Base-by-base conservation (phyloP, 2,113 vertebrate genomes). In the Pica pica region DNA sequence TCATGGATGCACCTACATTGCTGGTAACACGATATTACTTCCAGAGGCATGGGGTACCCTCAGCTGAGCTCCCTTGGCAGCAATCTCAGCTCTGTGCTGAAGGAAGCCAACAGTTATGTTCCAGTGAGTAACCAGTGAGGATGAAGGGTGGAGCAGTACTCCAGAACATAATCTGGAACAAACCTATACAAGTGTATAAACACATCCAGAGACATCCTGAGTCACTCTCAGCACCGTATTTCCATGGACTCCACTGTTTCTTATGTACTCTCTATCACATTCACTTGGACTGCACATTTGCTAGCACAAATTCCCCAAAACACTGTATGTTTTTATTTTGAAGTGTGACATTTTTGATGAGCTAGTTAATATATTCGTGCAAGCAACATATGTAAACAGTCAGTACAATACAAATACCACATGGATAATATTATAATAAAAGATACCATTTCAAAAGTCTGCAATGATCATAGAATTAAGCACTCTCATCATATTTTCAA, bases 401-500 rank as follows among this genome's bases (percentile, higher is more conserved):
- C 50, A 77, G 77, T 82, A 69, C 30, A 87, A 61, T 37, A 73
- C 33, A 94, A 96, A 91, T 83, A 82, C 21, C 37, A 76, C 69
- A 73, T 35, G 31, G 39, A 31, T 47, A 75, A 70, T 56, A 84
- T 12, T 73, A 30, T 47, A 59, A 59, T 60, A 56, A 76, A 93
- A 75, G 8, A 16, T 37, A 73, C 4, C 27, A 9, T 84, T 89
- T 89, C 59, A 69, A 84, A 64, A 74, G 23, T 42, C 55, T 81
- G 59, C 24, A 78, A 16, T 41, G 13, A 81, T n/a, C 30, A 75
- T 68, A 71, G 71, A 76, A 81, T 44, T 37, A 89, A 83, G 91
- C 23, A 73, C 6, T 20, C 7, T 50, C 7, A 52, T 44, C 53
- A 21, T n/a, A 61, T 91, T 91, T 92, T 53, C 49, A 91, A 60